A percentile compares a stretch with the other conserved stretches of the same genome.
Evolutionary conservation across 1,140 invertebrate species (phyloP).

Genomic region (Papilio polyxenes): DNA sequence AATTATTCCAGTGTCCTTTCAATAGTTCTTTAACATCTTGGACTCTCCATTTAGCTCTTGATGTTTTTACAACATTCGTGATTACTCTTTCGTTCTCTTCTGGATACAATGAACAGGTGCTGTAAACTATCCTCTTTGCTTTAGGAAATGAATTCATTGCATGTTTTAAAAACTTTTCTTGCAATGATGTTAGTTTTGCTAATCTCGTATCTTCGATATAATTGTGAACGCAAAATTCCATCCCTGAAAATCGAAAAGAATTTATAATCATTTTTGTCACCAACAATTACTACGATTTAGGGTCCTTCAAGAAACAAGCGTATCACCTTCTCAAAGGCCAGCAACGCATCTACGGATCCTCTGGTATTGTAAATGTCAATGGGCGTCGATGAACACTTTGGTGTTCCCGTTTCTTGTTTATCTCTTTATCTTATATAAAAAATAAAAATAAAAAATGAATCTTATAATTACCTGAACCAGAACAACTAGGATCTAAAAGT

Average conservation of each 20-base stretch:
- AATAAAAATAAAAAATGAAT: neutral
- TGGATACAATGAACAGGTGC: slow-evolving; percentile 94
- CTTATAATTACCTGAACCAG: slow-evolving; percentile 88
- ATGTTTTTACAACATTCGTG: slow-evolving; percentile 82
- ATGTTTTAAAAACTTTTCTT: slow-evolving; percentile 91
- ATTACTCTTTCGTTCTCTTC: slow-evolving; percentile 97
- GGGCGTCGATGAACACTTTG: no score
- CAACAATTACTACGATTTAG: neutral
- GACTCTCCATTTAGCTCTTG: slow-evolving; percentile 83
- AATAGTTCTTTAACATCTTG: slow-evolving; percentile 82
- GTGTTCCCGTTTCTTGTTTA: no score
- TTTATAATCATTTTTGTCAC: neutral
- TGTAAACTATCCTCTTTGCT: slow-evolving; percentile 94
- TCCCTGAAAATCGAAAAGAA: slow-evolving; percentile 60
- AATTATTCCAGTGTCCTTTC: slow-evolving; percentile 85
- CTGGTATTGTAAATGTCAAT: no score
- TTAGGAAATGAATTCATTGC: slow-evolving; percentile 91
- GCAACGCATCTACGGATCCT: no score
- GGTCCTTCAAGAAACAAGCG: no score
- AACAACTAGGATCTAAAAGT: slow-evolving; percentile 97
- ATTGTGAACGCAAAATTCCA: slow-evolving; percentile 69
- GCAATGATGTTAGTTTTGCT: slow-evolving; percentile 88
- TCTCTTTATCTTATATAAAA: no score
- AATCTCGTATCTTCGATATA: slow-evolving; percentile 81
- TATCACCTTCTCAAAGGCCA: no score